Conservation (phyloP, 2,888 invertebrate species). For the Drosophila eohydei region DNA sequence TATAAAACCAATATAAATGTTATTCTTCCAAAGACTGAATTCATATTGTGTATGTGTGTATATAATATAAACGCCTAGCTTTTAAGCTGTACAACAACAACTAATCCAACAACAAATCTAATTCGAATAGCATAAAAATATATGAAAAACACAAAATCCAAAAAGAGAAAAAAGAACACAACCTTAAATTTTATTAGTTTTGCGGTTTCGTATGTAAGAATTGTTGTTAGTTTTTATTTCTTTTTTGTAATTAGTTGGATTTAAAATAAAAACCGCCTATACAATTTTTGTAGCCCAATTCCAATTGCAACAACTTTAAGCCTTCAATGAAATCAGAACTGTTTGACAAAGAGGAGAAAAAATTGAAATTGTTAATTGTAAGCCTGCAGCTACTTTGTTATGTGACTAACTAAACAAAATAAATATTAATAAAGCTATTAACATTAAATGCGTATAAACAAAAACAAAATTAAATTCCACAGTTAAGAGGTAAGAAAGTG, state of each 20-base stretch:
- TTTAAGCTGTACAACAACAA: slow-evolving; percentile 40
- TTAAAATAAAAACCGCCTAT: background rate
- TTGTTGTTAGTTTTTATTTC: background rate
- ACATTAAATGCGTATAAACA: slow-evolving; percentile 42
- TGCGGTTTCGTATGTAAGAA: slow-evolving; percentile 3
- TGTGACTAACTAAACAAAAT: slow-evolving; percentile 72
- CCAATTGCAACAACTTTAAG: slow-evolving; percentile 24
- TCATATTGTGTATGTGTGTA: slow-evolving; percentile 80
- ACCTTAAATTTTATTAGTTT: background rate
- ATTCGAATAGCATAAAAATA: slow-evolving; percentile 9
- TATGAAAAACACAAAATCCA: slow-evolving; percentile 4
- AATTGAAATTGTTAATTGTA: slow-evolving; percentile 49
- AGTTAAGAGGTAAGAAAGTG: slow-evolving; percentile 9
- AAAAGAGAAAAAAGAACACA: background rate
- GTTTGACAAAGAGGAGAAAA: slow-evolving; percentile 32
- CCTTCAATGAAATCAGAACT: slow-evolving; percentile 17
- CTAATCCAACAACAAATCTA: slow-evolving; percentile 12
- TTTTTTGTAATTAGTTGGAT: slow-evolving; percentile 6
- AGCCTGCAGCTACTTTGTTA: slow-evolving; percentile 69
- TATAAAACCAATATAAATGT: slow-evolving; percentile 69
- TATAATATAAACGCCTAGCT: slow-evolving; percentile 59
- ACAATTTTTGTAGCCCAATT: slow-evolving; percentile 38
- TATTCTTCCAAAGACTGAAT: slow-evolving; percentile 85
- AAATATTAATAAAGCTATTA: slow-evolving; percentile 73
- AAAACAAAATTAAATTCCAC: slow-evolving; percentile 25